Conservation (phyloP, 2,113 vertebrate genomes). For the Varanus komodoensis region DNA sequence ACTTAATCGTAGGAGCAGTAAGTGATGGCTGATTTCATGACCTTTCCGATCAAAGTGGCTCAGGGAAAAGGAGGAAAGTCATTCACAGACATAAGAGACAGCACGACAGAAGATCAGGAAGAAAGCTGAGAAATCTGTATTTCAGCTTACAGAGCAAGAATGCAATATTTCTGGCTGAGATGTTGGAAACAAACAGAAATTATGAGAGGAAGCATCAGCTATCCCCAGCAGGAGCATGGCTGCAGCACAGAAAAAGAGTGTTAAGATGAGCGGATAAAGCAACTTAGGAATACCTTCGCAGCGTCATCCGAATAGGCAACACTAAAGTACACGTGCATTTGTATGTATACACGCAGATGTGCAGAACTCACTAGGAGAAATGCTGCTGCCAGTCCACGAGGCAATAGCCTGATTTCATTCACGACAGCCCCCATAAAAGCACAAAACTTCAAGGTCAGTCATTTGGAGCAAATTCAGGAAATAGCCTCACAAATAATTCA, state of each 20-base stretch:
- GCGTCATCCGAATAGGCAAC: background rate
- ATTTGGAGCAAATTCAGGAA: constrained; percentile 38
- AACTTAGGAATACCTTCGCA: background rate
- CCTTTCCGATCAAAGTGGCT: background rate
- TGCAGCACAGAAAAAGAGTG: background rate
- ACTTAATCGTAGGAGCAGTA: background rate
- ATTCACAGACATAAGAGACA: background rate
- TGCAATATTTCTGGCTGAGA: background rate
- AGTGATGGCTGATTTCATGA: background rate
- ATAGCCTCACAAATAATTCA: constrained; percentile 49
- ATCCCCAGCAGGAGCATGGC: too few relatives aligned
- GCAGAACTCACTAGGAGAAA: background rate
- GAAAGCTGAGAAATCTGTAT: background rate
- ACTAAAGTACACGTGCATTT: background rate
- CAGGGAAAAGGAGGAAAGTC: constrained; percentile 42
- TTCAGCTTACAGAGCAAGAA: background rate
- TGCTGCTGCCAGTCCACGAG: background rate
- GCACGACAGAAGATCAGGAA: background rate
- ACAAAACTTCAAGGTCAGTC: constrained; percentile 44
- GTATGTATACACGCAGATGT: background rate
- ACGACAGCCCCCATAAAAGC: constrained; percentile 31
- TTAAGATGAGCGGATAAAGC: background rate
- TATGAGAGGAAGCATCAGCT: background rate
- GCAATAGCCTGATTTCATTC: constrained; percentile 42
- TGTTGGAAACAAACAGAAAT: background rate